Conservation (phyloP, 2,797 vertebrate genomes). For the Microctenopoma steveboyesi region DNA sequence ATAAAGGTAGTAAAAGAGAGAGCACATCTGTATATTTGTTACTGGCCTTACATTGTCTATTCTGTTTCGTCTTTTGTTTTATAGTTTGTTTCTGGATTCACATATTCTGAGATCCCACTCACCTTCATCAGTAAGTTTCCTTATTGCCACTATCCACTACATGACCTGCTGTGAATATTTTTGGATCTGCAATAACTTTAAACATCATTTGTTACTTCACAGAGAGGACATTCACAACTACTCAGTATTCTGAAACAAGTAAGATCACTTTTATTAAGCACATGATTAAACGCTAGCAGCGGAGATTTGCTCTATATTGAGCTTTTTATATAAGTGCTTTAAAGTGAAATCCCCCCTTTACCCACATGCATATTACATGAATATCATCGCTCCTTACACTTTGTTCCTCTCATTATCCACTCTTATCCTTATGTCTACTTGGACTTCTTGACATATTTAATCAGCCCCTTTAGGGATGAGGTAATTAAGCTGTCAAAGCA, state of each 20-base stretch:
- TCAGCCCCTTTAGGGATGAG: conserved; percentile 49
- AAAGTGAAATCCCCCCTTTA: conserved; percentile 28
- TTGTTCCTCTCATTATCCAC: conserved; percentile 31
- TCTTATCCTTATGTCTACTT: conserved; percentile 20
- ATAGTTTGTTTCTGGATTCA: conserved; percentile 89
- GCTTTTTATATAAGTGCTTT: conserved; percentile 10
- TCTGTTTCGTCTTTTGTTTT: conserved; percentile 51
- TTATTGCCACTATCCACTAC: not conserved
- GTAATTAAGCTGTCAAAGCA: conserved; percentile 60
- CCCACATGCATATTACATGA: conserved; percentile 1
- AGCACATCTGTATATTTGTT: not conserved
- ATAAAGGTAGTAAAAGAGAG: conserved; percentile 87
- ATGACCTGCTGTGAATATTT: not conserved
- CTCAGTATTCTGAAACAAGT: conserved; percentile 70
- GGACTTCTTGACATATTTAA: conserved; percentile 40
- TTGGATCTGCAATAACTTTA: conserved; percentile 6
- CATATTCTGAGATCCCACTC: conserved; percentile 90
- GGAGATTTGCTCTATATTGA: not conserved
- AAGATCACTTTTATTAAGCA: conserved; percentile 28
- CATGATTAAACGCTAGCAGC: not conserved
- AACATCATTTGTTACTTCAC: conserved; percentile 36
- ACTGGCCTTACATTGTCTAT: not conserved
- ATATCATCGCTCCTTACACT: conserved; percentile 19
- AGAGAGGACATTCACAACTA: conserved; percentile 78
- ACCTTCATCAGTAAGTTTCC: conserved; percentile 92